Conservation (phyloP, 1,140 invertebrate species). For the Geopemphigus sp. region DNA sequence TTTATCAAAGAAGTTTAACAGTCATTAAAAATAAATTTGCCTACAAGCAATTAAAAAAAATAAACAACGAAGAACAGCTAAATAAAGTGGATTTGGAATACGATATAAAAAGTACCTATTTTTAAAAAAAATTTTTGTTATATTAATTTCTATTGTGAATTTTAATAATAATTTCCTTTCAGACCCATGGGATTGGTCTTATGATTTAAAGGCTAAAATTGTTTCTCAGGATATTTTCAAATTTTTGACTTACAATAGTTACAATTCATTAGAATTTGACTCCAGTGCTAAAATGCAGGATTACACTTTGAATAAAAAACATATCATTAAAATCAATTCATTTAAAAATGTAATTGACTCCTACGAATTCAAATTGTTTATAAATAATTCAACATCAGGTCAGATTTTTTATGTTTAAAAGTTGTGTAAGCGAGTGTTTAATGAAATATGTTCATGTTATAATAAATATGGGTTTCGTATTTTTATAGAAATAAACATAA, state of each 20-base stretch:
- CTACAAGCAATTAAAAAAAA: slow-evolving; percentile 5
- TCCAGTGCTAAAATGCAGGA: neutral
- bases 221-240: neutral
- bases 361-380: neutral
- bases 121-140: too few species aligned
- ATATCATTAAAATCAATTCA: neutral
- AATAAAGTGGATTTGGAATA: neutral
- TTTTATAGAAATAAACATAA: neutral
- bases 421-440: neutral
- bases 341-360: neutral
- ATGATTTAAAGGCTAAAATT: neutral
- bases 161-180: neutral
- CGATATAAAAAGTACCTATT: neutral
- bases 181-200: slow-evolving; percentile 2
- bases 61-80: slow-evolving; percentile 5
- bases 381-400: slow-evolving; percentile 3
- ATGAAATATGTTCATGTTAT: neutral
- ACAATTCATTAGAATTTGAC: neutral
- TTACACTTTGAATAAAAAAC: neutral
- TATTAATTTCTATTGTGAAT: neutral
- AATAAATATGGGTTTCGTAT: neutral
- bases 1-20: neutral
- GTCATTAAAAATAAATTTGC: neutral
- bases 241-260: neutral
- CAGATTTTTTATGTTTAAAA: neutral